These are phyloP conservation scores for Lasioglossum marginatum DNA, from an alignment of 2,888 invertebrate species.

Conservation along the genomic window DNA sequence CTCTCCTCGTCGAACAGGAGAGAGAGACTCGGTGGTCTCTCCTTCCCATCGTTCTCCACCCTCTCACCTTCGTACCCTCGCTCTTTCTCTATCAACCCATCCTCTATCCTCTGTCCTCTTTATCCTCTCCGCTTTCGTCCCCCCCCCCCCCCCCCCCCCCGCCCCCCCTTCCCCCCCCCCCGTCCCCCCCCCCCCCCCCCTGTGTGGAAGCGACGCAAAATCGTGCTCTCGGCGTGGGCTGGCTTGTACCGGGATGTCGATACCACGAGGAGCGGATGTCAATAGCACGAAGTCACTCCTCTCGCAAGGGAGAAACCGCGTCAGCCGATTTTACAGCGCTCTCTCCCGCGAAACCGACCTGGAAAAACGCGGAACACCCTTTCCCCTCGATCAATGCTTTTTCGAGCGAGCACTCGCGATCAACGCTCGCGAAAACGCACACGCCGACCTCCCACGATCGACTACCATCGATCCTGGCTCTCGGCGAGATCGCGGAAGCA, in stretches of 20 bases:
- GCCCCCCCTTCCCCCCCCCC: too few species aligned
- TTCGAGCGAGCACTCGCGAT: conserved; percentile 8
- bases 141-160: too few species aligned
- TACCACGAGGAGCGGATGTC: conserved; percentile 81
- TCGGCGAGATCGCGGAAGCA: background rate
- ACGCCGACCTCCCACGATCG: background rate
- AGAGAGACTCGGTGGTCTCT: conserved; percentile 7
- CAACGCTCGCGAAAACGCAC: background rate
- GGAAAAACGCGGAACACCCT: conserved; percentile 28
- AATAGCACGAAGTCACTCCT: conserved; percentile 81
- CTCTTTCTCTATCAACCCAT: conserved; percentile 5
- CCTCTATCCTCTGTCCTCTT: background rate
- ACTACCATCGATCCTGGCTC: background rate
- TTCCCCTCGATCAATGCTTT: conserved; percentile 22
- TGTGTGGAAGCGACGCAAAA: conserved; percentile 76
- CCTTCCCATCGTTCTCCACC: conserved; percentile 5
- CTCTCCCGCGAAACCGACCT: conserved; percentile 42
- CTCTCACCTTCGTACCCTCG: conserved; percentile 8
- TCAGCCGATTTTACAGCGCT: conserved; percentile 71
- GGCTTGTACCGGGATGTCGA: conserved; percentile 78
- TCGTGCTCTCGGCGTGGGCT: conserved; percentile 71
- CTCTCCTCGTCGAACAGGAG: background rate
- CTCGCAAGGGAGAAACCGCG: conserved; percentile 67
- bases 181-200: too few species aligned
- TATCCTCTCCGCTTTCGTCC: conserved; percentile 19